A percentile compares a stretch with the other conserved stretches of the same genome.
These are phyloP conservation scores for Clanis bilineata DNA, from an alignment of 2,888 invertebrate genomes.

Conservation along the genomic window DNA sequence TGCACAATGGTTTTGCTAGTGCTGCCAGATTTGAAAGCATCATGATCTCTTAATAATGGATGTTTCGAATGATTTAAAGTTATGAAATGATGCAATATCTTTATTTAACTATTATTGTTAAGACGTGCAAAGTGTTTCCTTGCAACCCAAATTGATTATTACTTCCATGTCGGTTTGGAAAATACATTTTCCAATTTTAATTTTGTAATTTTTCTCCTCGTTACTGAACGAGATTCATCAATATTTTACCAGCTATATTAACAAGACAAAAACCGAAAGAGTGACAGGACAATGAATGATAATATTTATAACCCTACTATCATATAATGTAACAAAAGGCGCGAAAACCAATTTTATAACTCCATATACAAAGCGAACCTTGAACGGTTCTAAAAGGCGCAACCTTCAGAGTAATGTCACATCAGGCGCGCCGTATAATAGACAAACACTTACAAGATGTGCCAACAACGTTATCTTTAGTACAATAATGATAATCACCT, in stretches of 20 bases:
- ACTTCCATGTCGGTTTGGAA: too few species aligned
- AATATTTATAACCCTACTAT: too few species aligned
- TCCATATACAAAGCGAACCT: neutral
- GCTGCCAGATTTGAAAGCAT: neutral
- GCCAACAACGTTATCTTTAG: slow-evolving; percentile 19
- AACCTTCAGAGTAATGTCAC: slow-evolving; percentile 13
- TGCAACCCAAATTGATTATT: too few species aligned
- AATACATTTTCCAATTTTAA: too few species aligned
- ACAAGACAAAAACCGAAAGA: too few species aligned
- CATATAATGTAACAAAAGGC: neutral
- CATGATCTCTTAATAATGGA: neutral
- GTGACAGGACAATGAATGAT: too few species aligned
- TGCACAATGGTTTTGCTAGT: neutral
- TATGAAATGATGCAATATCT: neutral
- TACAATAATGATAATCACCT: slow-evolving; percentile 14
- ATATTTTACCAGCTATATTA: too few species aligned
- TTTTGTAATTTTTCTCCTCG: too few species aligned
- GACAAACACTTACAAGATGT: slow-evolving; percentile 26
- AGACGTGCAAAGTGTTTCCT: too few species aligned
- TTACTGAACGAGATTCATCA: too few species aligned
- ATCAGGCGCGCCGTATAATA: slow-evolving; percentile 29
- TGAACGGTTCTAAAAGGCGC: slow-evolving; percentile 3
- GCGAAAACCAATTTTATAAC: neutral
- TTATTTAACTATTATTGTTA: too few species aligned
- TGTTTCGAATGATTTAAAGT: slow-evolving; percentile 1